These are phyloP conservation scores for Barbus barbus DNA, from an alignment of 2,113 vertebrate genomes.

Conservation along the genomic window DNA sequence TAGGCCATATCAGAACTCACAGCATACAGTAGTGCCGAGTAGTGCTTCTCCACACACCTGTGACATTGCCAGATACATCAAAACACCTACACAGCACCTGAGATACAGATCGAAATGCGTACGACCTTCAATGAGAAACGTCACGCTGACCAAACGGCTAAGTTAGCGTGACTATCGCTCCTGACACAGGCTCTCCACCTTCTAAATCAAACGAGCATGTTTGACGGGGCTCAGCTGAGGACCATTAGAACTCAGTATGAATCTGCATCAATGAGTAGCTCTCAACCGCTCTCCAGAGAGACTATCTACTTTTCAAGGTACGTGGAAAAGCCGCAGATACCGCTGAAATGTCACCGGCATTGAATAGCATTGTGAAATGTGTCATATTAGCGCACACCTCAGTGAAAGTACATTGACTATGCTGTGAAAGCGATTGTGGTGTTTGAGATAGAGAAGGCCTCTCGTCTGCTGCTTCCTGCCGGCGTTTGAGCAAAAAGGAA, in stretches of 20 bases:
- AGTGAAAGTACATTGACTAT: slow-evolving; percentile 11
- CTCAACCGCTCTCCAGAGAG: slow-evolving; percentile 56
- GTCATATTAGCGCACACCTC: slow-evolving; percentile 22
- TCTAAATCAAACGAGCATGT: slow-evolving; percentile 42
- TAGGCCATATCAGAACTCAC: neutral
- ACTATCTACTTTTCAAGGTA: slow-evolving; percentile 41
- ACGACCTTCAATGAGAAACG: slow-evolving; percentile 3
- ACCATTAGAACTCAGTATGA: slow-evolving; percentile 57
- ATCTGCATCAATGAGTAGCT: slow-evolving; percentile 57
- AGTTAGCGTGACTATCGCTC: slow-evolving; percentile 45
- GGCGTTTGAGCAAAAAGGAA: slow-evolving; percentile 25
- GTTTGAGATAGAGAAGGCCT: neutral
- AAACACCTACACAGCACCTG: neutral
- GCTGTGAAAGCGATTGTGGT: neutral
- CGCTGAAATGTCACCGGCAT: slow-evolving; percentile 30
- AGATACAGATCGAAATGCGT: neutral
- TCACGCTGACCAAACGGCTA: slow-evolving; percentile 29
- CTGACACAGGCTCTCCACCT: slow-evolving; percentile 40
- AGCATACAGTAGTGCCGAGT: neutral
- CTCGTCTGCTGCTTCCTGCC: neutral
- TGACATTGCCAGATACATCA: neutral
- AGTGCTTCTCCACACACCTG: neutral
- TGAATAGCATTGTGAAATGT: slow-evolving; percentile 39
- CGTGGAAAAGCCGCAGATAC: neutral
- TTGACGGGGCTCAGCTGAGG: slow-evolving; percentile 43